Percentiles rank a stretch among this genome's conserved stretches.
Evolutionary conservation across 2,888 invertebrate genomes (phyloP).

Genomic region (Drosophila antonietae): DNA sequence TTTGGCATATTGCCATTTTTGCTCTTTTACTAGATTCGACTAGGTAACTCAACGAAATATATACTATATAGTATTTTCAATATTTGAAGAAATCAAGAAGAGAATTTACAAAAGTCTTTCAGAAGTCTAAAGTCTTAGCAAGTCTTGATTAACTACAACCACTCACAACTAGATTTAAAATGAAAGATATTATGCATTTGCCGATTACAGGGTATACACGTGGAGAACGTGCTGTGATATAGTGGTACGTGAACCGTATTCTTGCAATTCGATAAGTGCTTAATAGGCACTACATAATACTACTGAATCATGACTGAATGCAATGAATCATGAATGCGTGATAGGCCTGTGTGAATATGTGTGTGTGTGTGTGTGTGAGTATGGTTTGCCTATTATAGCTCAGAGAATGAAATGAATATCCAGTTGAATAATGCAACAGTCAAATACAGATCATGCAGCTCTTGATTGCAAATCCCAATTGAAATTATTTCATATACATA

Average conservation of each 20-base stretch:
- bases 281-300: constrained; percentile 6
- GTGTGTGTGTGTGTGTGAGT: not conserved
- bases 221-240: not conserved
- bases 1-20: too few species aligned
- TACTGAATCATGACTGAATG: constrained; percentile 24
- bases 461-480: not conserved
- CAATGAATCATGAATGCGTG: constrained; percentile 26
- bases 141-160: not conserved
- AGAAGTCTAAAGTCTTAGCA: not conserved
- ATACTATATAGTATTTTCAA: too few species aligned
- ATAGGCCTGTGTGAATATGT: not conserved
- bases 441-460: constrained; percentile 4
- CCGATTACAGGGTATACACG: constrained; percentile 9
- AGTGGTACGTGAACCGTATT: constrained; percentile 6
- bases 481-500: not conserved
- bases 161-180: not conserved
- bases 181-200: not conserved
- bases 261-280: constrained; percentile 7
- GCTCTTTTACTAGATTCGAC: too few species aligned
- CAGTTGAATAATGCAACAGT: constrained; percentile 5
- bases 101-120: too few species aligned
- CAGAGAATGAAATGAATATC: constrained; percentile 1
- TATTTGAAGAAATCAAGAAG: too few species aligned
- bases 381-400: constrained; percentile 11
- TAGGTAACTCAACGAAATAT: too few species aligned